Percentiles rank a stretch among this genome's conserved stretches.
Evolutionary conservation across 2,113 vertebrate species (phyloP).

Genomic region (Phyllostomus discolor): DNA sequence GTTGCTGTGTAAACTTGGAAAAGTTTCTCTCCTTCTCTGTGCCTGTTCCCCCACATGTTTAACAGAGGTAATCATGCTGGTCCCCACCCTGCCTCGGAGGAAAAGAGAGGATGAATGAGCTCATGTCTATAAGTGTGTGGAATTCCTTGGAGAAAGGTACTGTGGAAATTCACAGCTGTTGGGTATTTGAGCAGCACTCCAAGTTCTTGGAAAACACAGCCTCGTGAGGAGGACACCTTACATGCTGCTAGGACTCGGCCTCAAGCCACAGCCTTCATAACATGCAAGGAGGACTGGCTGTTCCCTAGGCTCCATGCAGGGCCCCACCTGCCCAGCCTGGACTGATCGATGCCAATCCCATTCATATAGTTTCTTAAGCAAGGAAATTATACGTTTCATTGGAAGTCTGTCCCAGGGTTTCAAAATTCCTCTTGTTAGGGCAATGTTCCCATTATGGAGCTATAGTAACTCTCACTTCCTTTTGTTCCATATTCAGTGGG

Average conservation of each 20-base stretch:
- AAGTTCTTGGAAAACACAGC: conserved; percentile 33
- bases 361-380: neutral
- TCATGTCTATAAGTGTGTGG: conserved; percentile 49
- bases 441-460: neutral
- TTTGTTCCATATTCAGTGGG: neutral
- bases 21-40: conserved; percentile 37
- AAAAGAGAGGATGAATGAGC: conserved; percentile 59
- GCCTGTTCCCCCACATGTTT: neutral
- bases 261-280: neutral
- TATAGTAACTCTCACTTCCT: neutral
- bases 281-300: neutral
- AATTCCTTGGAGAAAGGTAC: conserved; percentile 60
- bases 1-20: neutral
- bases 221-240: conserved; percentile 40
- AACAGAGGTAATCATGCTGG: neutral
- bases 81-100: conserved; percentile 42
- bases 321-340: neutral
- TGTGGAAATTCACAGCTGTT: conserved; percentile 52
- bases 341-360: neutral
- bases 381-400: neutral
- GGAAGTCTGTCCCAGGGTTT: neutral
- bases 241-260: neutral
- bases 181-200: conserved; percentile 49
- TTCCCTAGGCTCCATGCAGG: neutral
- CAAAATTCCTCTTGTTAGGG: neutral